Conservation (phyloP, 2,113 vertebrate genomes). For the Thinocorus orbignyianus region DNA sequence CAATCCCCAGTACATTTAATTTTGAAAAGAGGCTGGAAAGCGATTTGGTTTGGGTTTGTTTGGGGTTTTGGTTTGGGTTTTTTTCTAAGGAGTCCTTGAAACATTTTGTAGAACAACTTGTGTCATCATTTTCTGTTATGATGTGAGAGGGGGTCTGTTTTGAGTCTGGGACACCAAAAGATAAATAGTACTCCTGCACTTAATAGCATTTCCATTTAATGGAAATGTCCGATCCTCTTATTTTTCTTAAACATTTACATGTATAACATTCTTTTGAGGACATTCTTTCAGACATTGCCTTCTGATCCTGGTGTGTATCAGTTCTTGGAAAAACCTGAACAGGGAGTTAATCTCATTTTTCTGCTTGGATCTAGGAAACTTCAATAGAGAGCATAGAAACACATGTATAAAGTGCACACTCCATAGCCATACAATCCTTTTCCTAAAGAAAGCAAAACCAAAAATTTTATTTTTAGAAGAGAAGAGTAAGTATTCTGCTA, state of each 20-base stretch:
- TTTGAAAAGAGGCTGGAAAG: not conserved
- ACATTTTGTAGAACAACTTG: not conserved
- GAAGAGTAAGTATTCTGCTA: not conserved
- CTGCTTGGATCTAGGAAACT: not conserved
- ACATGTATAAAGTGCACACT: not conserved
- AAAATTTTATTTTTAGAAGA: not conserved
- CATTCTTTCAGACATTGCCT: not conserved
- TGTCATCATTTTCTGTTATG: not conserved
- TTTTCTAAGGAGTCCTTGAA: not conserved
- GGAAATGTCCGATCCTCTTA: not conserved
- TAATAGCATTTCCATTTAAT: not conserved
- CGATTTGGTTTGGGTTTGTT: not conserved
- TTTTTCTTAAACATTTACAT: not conserved
- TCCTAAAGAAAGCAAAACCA: not conserved
- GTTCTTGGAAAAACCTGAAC: not conserved
- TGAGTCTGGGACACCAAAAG: not conserved
- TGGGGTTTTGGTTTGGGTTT: not conserved
- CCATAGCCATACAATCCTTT: not conserved
- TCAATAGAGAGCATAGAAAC: not conserved
- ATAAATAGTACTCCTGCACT: not conserved
- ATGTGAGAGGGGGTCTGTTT: not conserved
- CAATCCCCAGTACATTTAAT: too few species aligned
- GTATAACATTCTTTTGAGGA: not conserved
- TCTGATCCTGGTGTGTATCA: not conserved
- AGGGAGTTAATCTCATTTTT: not conserved